Base-by-base conservation (phyloP, 2,888 invertebrate species). In the Drosophila bunnanda region DNA sequence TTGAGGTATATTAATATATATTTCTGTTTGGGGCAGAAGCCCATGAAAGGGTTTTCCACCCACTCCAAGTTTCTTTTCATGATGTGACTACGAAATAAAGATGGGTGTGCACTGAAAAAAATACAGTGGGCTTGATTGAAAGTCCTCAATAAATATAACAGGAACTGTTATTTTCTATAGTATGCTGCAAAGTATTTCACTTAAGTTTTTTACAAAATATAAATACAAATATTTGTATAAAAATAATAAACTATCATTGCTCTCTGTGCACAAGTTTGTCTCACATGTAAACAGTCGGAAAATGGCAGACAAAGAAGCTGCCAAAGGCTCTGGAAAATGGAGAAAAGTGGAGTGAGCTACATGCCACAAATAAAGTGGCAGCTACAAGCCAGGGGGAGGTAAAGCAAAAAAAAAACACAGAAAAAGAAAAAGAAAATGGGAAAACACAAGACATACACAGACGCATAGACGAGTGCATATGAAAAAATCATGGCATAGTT, bases 1-100 rank as follows among this genome's bases (percentile, higher is more conserved):
- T 88, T 83, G 81, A 86, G 87, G 70, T 75, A 86, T 84, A 85
- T 86, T 79, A 88, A 85, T 88, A 88, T 77, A 84, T 75, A 65
- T 58, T 72, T 79, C 62, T 55, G 48, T 54, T 41, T 68, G 61
- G 66, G 65, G 39, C 58, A 53, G 54, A 59, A 22, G 58, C 59
- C 56, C 38, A 70, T 80, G 70, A 86, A 88, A 83, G 82, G 83
- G 87, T 80, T 88, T 70, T 59, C 57, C 50, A 53, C 46, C n/a
- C 54, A 71, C 58, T 48, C 53, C 58, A 58, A 28, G 36, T 75
- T 34, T 43, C 36, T 39, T 34, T 65, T 41, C 46, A 50, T 34
- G 41, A 65, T 65, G 22, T 36, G 58, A 58, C 58, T 58, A 58
- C 54, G 38, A 58, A 58, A 53, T 53, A 38, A 36, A 53, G 28